phyloP scores from a whole-genome alignment of 2,888 invertebrate genomes.

The Pinctada fucata region DNA sequence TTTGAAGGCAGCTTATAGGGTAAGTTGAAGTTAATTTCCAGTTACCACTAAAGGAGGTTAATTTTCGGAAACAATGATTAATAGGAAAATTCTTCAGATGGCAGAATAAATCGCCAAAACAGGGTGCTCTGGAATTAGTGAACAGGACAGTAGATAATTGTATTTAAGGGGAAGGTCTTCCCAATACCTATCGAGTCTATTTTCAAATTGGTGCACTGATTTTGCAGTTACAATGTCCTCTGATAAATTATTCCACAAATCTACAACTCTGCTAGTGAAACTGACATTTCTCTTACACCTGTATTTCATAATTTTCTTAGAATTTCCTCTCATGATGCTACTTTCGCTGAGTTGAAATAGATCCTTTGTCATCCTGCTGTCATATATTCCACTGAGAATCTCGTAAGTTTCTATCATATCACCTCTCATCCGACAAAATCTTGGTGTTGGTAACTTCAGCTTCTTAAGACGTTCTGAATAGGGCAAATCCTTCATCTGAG shows the following conservation, averaged over 20 bases:
- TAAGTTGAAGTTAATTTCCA: too few species aligned
- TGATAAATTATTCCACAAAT: constrained; percentile 17
- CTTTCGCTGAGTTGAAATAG: constrained; percentile 9
- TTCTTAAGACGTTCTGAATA: constrained; percentile 25
- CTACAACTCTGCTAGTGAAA: constrained; percentile 25
- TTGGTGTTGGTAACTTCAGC: constrained; percentile 26
- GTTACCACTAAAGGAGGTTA: too few species aligned
- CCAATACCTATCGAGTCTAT: constrained; percentile 4
- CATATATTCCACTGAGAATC: constrained; percentile 19
- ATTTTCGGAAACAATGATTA: too few species aligned
- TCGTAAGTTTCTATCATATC: constrained; percentile 30
- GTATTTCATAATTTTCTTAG: constrained; percentile 16
- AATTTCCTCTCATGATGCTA: constrained; percentile 10
- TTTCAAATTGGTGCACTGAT: constrained; percentile 24
- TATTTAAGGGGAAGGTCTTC: not conserved
- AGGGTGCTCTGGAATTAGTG: too few species aligned
- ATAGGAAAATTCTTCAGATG: too few species aligned
- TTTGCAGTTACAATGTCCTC: constrained; percentile 7
- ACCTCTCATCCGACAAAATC: constrained; percentile 17
- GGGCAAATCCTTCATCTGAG: constrained; percentile 2
- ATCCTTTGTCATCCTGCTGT: not conserved
- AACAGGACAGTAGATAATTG: not conserved
- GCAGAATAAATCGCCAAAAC: too few species aligned
- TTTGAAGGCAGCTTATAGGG: too few species aligned
- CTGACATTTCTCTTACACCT: constrained; percentile 2